Percentiles rank a stretch among this genome's conserved stretches.
These are phyloP conservation scores for Coccyzus lansbergi DNA, from an alignment of 2,797 vertebrate species.

Conservation along the genomic window DNA sequence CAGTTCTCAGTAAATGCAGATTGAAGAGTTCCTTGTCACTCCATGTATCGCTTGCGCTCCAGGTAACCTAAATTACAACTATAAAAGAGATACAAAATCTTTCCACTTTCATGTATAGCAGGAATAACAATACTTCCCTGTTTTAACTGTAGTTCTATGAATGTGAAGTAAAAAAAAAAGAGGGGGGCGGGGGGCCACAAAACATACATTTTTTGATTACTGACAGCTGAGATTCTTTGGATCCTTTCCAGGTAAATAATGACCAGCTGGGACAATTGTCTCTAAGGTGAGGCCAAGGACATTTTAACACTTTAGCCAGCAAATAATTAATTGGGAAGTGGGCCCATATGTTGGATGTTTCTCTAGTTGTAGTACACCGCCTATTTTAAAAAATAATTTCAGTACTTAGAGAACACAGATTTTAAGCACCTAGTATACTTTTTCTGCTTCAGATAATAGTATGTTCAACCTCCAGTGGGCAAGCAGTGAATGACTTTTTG, in stretches of 20 bases:
- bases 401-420: conserved; percentile 1
- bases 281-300: conserved; percentile 75
- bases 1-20: neutral
- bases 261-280: conserved; percentile 72
- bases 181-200: too few relatives aligned
- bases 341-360: conserved; percentile 32
- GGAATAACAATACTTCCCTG: neutral
- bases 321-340: conserved; percentile 70
- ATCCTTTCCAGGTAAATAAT: conserved; percentile 65
- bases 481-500: neutral
- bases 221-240: conserved; percentile 64
- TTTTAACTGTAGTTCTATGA: conserved; percentile 1
- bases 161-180: conserved; percentile 11
- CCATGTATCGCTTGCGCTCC: neutral
- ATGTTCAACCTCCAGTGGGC: neutral
- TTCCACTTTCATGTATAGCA: neutral
- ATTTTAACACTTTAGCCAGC: conserved; percentile 62
- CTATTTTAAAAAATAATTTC: conserved; percentile 48
- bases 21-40: neutral
- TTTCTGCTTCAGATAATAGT: neutral
- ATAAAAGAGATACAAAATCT: neutral
- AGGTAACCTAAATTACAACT: neutral
- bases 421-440: neutral
- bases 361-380: conserved; percentile 16
- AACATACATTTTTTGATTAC: conserved; percentile 27